A percentile compares a stretch with the other conserved stretches of the same genome.
Conservation (phyloP, 2,888 invertebrate species). For the Sclerodermus sp. region DNA sequence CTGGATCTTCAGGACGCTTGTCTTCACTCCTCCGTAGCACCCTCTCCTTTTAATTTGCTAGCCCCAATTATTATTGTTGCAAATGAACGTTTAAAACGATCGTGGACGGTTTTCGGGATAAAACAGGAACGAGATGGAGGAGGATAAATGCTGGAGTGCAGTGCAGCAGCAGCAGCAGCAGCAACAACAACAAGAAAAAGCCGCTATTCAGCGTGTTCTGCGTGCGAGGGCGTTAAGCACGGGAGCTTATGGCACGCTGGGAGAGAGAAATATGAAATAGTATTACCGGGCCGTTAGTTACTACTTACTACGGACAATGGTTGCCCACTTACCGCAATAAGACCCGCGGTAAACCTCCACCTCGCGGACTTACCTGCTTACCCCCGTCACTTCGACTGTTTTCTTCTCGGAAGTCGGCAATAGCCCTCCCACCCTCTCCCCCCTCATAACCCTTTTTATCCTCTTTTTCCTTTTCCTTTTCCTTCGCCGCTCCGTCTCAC, state of each 20-base stretch:
- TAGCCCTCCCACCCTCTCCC: too few relatives aligned
- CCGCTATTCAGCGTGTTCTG: slow-evolving; percentile 4
- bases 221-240: slow-evolving; percentile 16
- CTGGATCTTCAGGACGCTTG: too few relatives aligned
- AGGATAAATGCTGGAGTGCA: not conserved
- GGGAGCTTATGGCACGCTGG: slow-evolving; percentile 11
- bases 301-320: slow-evolving; percentile 20
- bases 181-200: too few relatives aligned
- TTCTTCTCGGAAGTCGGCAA: not conserved
- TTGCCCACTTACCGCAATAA: slow-evolving; percentile 15
- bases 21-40: too few relatives aligned
- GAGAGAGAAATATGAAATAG: slow-evolving; percentile 33
- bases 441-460: too few relatives aligned
- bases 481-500: not conserved
- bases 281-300: slow-evolving; percentile 37
- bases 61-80: too few relatives aligned
- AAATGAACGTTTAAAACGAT: too few relatives aligned
- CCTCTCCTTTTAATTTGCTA: too few relatives aligned
- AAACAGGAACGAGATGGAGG: too few relatives aligned
- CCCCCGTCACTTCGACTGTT: not conserved
- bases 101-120: too few relatives aligned
- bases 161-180: slow-evolving; percentile 5
- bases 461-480: too few relatives aligned
- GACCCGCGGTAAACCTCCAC: slow-evolving; percentile 8
- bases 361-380: not conserved